Evolutionary conservation across 2,797 vertebrate genomes (phyloP).

Genomic region (Danio albolineatus): DNA sequence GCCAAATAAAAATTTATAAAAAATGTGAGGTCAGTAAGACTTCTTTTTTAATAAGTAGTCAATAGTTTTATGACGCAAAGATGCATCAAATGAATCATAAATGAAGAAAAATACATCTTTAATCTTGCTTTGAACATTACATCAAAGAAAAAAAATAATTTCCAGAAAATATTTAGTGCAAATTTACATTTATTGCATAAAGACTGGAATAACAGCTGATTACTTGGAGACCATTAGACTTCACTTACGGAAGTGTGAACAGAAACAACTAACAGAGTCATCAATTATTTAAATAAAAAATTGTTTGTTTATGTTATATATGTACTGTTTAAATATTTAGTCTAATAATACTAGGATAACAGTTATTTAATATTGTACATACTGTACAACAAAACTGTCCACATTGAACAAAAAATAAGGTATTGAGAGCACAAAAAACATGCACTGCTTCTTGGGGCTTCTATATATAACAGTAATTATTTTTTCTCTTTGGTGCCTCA

Average conservation of each 20-base stretch:
- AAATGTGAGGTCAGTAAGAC: neutral
- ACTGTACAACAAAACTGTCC: too few species aligned
- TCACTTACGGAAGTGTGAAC: neutral
- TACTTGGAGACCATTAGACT: neutral
- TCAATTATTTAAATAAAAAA: neutral
- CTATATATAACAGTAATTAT: conserved; percentile 31
- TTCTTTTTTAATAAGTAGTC: neutral
- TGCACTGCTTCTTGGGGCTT: neutral
- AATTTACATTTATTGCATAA: too few species aligned
- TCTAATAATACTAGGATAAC: neutral
- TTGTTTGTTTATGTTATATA: neutral
- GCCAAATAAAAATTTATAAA: neutral
- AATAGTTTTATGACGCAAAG: neutral
- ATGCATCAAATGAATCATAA: neutral
- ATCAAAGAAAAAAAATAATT: too few species aligned
- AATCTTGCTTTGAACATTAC: too few species aligned
- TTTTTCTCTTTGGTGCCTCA: conserved; percentile 7
- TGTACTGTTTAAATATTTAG: neutral
- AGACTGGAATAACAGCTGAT: too few species aligned
- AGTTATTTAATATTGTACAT: neutral
- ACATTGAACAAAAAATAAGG: too few species aligned
- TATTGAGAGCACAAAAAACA: neutral
- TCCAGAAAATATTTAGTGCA: too few species aligned
- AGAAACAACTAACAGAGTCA: neutral
- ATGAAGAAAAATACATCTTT: neutral